These are phyloP conservation scores for Sipha maydis DNA, from an alignment of 2,888 invertebrate species.

Conservation along the genomic window DNA sequence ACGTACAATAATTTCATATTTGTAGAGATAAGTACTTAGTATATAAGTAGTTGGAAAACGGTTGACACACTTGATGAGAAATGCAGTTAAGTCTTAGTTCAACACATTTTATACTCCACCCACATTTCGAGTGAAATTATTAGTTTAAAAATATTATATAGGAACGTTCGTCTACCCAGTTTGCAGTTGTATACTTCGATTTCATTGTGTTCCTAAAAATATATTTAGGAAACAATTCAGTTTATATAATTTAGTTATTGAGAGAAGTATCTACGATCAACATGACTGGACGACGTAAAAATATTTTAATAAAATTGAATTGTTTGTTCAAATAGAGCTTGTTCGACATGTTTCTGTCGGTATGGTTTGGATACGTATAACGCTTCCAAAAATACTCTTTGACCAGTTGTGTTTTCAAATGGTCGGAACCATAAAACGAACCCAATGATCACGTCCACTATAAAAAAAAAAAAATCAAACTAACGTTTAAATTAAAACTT, in stretches of 20 bases:
- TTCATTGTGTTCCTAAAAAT: neutral
- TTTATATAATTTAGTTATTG: neutral
- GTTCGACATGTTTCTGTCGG: conserved; percentile 50
- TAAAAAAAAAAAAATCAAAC: neutral
- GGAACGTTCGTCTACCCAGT: conserved; percentile 22
- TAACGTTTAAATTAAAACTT: neutral
- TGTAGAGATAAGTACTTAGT: neutral
- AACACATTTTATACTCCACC: neutral
- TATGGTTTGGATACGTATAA: conserved; percentile 49
- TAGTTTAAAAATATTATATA: neutral
- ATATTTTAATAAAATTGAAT: conserved; percentile 37
- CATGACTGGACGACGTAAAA: neutral
- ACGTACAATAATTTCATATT: neutral
- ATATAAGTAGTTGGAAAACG: neutral
- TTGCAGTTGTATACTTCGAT: conserved; percentile 8
- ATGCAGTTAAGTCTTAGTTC: neutral
- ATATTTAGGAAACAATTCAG: neutral
- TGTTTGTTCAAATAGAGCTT: conserved; percentile 49
- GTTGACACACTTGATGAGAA: neutral
- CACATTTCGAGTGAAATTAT: neutral
- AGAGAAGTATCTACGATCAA: neutral
- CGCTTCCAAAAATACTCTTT: conserved; percentile 41
- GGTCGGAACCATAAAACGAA: conserved; percentile 50
- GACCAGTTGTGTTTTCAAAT: conserved; percentile 5
- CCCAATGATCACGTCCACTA: conserved; percentile 42